A percentile compares a stretch with the other conserved stretches of the same genome.
Evolutionary conservation across 2,113 vertebrate species (phyloP).

Genomic region (Poicephalus gulielmi): DNA sequence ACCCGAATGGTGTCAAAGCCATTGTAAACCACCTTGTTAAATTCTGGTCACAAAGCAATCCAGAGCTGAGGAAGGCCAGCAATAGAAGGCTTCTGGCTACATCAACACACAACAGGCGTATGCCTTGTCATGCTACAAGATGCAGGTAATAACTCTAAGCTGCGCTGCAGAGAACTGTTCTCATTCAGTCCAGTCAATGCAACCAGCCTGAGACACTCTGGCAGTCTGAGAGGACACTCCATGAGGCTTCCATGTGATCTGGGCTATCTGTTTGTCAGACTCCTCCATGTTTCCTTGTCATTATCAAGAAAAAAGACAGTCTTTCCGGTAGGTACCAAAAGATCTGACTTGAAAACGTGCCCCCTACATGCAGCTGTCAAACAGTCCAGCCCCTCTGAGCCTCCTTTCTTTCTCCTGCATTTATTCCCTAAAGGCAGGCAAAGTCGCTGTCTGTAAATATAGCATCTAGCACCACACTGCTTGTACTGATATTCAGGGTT

Average conservation of each 20-base stretch:
- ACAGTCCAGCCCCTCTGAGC: not conserved
- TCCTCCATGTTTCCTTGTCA: not conserved
- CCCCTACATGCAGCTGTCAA: not conserved
- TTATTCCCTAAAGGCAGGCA: not conserved
- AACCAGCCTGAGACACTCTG: not conserved
- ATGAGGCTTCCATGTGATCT: not conserved
- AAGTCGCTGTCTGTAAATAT: not conserved
- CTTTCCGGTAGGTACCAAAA: not conserved
- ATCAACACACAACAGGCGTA: not conserved
- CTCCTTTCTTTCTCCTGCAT: not conserved
- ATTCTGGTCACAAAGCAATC: conserved; percentile 29
- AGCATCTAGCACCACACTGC: not conserved
- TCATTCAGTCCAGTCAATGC: not conserved
- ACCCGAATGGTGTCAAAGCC: conserved; percentile 52
- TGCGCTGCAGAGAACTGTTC: not conserved
- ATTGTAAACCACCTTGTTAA: conserved; percentile 52
- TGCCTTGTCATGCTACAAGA: not conserved
- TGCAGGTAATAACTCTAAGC: not conserved
- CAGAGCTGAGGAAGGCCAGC: not conserved
- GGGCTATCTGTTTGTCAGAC: not conserved
- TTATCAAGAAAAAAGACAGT: not conserved
- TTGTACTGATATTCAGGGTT: not conserved
- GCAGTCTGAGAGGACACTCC: not conserved
- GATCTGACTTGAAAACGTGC: not conserved
- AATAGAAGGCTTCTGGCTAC: not conserved